A percentile compares a stretch with the other conserved stretches of the same genome.
These are phyloP conservation scores for Sialis lutaria DNA, from an alignment of 2,888 invertebrate species.

Conservation along the genomic window DNA sequence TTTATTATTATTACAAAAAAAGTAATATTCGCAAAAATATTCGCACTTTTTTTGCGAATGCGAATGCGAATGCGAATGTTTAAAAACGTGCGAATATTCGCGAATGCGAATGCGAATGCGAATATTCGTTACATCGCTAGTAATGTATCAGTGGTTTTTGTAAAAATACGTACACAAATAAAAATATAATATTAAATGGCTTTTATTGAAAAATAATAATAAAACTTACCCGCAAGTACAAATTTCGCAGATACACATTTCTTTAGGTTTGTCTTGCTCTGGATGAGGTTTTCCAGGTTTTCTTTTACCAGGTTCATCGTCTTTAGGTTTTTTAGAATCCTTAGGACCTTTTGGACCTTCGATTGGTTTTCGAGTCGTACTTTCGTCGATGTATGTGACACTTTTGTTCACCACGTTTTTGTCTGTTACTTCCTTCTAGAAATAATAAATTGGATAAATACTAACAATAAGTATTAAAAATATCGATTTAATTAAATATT, in stretches of 20 bases:
- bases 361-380: neutral
- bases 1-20: too few species aligned
- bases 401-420: neutral
- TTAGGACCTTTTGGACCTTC: neutral
- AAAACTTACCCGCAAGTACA: slow-evolving; percentile 77
- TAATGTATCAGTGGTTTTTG: too few species aligned
- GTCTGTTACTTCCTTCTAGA: neutral
- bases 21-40: too few species aligned
- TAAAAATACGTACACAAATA: too few species aligned
- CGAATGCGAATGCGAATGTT: too few species aligned
- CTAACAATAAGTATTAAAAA: neutral
- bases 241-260: slow-evolving; percentile 78
- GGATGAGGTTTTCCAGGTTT: slow-evolving; percentile 10
- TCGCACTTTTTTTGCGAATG: too few species aligned
- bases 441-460: slow-evolving; percentile 1
- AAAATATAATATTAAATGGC: too few species aligned
- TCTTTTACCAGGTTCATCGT: slow-evolving; percentile 2
- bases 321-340: neutral
- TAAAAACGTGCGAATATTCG: too few species aligned
- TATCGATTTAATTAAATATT: too few species aligned
- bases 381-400: neutral
- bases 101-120: too few species aligned
- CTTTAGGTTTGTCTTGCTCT: slow-evolving; percentile 34
- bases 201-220: neutral
- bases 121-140: too few species aligned